Base-by-base conservation (phyloP, 2,113 vertebrate genomes). In the Talpa occidentalis region DNA sequence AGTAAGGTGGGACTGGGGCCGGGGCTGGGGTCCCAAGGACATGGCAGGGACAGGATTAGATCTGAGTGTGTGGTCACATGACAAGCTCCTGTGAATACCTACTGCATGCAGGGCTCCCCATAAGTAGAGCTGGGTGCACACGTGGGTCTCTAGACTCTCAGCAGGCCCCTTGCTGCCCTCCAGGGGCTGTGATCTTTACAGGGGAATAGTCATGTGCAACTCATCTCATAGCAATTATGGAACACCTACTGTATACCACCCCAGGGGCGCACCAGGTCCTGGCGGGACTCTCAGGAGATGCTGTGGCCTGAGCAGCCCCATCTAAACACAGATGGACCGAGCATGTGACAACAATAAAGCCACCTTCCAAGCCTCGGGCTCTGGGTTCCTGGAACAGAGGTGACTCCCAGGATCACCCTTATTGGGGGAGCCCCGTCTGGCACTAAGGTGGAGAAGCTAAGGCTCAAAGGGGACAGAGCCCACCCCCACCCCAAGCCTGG, bases 251-350 rank as follows among this genome's bases (percentile, higher is more conserved):
- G 22, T 49, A 2, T 7, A 2, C 52, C 47, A 10, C 19, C 32
- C 32, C 0, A 2, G 6, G 47, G 26, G 35, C 74, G 69, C 37
- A 3, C 56, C 0, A 6, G 80, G 73, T 15, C 26, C 47, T 3
- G 21, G 60, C 0, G 7, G 32, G 35, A 6, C 12, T 5, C 32
- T 49, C 44, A 37, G 24, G 47, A 22, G 17, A 10, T 0, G 2
- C 67, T 32, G 64, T 0, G 15, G 56, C 56, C 28, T 12, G 32
- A 24, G 17, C 3, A 12, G n/a, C 24, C 37, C 9, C 6, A 9
- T 22, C 32, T 10, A 6, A 40, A 8, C 91, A 44, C 15, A 0
- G 32, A 1, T 3, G 28, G 28, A 5, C 70, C 1, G 3, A 6
- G 30, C 44, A 2, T 14, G 21, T 24, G 1, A 37, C 3, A 16